phyloP scores from a whole-genome alignment of 2,888 invertebrate genomes.

The Dynastes maya region DNA sequence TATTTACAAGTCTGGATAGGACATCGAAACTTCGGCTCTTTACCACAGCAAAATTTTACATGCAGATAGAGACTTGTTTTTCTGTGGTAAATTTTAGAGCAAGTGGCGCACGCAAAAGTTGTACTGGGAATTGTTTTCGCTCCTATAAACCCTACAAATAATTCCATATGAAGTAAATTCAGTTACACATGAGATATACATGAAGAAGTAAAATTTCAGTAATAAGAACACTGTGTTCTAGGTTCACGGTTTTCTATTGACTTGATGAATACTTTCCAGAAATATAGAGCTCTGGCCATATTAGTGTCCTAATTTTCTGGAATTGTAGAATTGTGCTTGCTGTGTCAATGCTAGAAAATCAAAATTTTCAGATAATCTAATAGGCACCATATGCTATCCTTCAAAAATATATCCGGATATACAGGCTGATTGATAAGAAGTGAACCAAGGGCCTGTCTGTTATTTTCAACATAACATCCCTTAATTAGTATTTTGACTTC shows the following conservation, averaged over 20 bases:
- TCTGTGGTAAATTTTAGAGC: slow-evolving; percentile 43
- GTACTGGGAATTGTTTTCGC: background rate
- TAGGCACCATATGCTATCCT: too few species aligned
- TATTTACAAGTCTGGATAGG: slow-evolving; percentile 44
- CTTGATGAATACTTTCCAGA: too few species aligned
- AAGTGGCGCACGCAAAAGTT: slow-evolving; percentile 15
- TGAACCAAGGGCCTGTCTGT: too few species aligned
- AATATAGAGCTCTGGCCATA: too few species aligned
- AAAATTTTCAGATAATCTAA: background rate
- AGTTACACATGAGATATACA: slow-evolving; percentile 2
- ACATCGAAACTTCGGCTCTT: slow-evolving; percentile 47
- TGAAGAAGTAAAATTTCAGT: background rate
- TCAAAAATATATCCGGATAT: too few species aligned
- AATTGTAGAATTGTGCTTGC: too few species aligned
- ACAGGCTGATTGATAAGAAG: too few species aligned
- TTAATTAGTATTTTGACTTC: too few species aligned
- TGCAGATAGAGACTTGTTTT: slow-evolving; percentile 48
- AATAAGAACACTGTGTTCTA: too few species aligned
- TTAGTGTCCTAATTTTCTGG: background rate
- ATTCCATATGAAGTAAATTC: slow-evolving; percentile 4
- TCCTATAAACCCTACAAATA: slow-evolving; percentile 7
- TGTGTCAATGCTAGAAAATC: too few species aligned
- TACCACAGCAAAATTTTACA: slow-evolving; percentile 48
- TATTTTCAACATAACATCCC: too few species aligned
- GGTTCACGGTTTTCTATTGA: too few species aligned